Evolutionary conservation across 2,113 vertebrate species (phyloP).

Genomic region (Cochlearius cochlearius): DNA sequence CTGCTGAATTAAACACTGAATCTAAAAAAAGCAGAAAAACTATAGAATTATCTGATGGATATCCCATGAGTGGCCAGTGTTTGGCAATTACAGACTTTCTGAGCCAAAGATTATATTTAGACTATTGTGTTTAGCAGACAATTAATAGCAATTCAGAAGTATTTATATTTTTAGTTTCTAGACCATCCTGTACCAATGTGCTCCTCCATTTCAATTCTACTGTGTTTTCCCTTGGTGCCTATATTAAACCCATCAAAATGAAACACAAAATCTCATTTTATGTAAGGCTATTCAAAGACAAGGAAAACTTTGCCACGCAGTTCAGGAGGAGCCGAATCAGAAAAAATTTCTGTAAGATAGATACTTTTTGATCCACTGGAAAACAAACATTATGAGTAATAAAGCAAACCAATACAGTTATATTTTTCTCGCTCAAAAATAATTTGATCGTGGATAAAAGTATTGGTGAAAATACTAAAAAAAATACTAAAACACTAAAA

Average conservation of each 20-base stretch:
- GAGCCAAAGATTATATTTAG: not conserved
- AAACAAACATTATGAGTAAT: not conserved
- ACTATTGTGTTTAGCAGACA: not conserved
- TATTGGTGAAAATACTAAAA: too few relatives aligned
- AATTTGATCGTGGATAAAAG: not conserved
- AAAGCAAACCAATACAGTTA: not conserved
- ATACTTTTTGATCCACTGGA: not conserved
- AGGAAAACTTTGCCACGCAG: not conserved
- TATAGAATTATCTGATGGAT: not conserved
- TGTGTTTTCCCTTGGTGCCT: not conserved
- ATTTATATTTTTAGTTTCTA: not conserved
- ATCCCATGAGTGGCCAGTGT: not conserved
- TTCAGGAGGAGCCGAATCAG: not conserved
- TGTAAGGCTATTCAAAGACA: not conserved
- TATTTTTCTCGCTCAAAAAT: rapidly evolving
- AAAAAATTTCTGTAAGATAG: not conserved
- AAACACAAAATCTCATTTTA: not conserved
- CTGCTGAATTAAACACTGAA: not conserved
- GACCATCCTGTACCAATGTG: not conserved
- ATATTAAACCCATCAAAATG: not conserved
- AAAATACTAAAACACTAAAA: too few relatives aligned
- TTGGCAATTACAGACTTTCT: not conserved
- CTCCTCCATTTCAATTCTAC: not conserved
- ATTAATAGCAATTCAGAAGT: not conserved
- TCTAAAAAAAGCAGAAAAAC: not conserved